These are phyloP conservation scores for Acronicta alni DNA, from an alignment of 2,888 invertebrate species.

Conservation along the genomic window DNA sequence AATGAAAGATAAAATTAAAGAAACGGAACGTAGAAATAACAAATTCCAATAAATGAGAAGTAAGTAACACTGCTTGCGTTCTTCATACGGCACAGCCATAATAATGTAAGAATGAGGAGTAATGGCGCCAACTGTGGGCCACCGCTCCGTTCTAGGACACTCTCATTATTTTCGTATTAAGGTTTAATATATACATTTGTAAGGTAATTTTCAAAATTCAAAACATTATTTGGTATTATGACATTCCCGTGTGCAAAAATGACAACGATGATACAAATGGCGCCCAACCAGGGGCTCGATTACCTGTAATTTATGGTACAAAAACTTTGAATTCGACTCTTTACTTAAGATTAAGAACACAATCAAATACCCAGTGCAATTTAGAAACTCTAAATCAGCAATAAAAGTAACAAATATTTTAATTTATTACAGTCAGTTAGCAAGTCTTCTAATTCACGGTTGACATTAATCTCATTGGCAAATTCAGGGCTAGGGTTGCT, in stretches of 20 bases:
- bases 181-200: slow-evolving; percentile 31
- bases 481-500: slow-evolving; percentile 16
- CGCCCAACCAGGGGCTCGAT: slow-evolving; percentile 16
- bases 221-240: slow-evolving; percentile 24
- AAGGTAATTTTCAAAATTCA: slow-evolving; percentile 24
- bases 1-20: slow-evolving; percentile 28
- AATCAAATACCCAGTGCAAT: background rate
- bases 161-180: slow-evolving; percentile 55
- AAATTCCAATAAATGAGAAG: slow-evolving; percentile 56
- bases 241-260: slow-evolving; percentile 7
- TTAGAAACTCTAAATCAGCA: background rate
- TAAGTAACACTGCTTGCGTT: slow-evolving; percentile 46
- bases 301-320: background rate
- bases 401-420: background rate
- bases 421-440: slow-evolving; percentile 5
- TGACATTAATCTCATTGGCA: slow-evolving; percentile 26
- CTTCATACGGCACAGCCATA: slow-evolving; percentile 49
- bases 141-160: slow-evolving; percentile 34
- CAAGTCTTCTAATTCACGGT: slow-evolving; percentile 26
- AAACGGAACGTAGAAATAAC: slow-evolving; percentile 40
- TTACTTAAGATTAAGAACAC: no score
- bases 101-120: slow-evolving; percentile 56
- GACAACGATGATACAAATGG: slow-evolving; percentile 13
- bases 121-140: slow-evolving; percentile 54
- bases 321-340: no score